Evolutionary conservation across 2,113 vertebrate genomes (phyloP).

Genomic region (Cyphomyrus discorhynchus): DNA sequence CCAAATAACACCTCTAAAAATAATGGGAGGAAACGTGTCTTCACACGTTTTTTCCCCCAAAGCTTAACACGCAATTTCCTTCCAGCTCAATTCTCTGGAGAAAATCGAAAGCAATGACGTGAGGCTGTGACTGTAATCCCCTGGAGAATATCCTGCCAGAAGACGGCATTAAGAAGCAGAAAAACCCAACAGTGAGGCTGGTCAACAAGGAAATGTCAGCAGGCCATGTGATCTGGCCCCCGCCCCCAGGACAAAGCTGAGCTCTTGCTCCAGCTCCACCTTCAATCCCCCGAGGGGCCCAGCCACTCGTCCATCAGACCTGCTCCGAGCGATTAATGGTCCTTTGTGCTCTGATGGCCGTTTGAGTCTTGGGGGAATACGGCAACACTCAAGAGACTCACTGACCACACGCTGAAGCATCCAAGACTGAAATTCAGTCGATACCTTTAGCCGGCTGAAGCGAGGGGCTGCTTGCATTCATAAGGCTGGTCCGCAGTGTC

Average conservation of each 20-base stretch:
- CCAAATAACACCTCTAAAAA: neutral
- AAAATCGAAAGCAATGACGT: neutral
- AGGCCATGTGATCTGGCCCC: neutral
- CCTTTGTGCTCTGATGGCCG: neutral
- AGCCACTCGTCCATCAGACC: neutral
- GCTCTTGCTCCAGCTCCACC: neutral
- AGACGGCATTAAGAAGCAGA: neutral
- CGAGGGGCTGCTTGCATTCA: neutral
- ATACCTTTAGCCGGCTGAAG: neutral
- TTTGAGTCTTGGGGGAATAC: neutral
- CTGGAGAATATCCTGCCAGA: neutral
- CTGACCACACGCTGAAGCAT: neutral
- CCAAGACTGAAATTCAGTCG: neutral
- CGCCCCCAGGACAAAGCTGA: neutral
- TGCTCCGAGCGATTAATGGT: neutral
- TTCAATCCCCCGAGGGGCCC: neutral
- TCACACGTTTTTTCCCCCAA: neutral
- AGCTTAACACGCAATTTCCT: neutral
- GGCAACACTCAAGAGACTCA: neutral
- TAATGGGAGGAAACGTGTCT: neutral
- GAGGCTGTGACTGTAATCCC: neutral
- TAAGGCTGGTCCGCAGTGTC: neutral
- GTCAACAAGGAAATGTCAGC: neutral
- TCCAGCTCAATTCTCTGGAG: neutral
- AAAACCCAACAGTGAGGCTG: neutral